phyloP scores from a whole-genome alignment of 2,888 invertebrate species.

The Melitaea athalia region DNA sequence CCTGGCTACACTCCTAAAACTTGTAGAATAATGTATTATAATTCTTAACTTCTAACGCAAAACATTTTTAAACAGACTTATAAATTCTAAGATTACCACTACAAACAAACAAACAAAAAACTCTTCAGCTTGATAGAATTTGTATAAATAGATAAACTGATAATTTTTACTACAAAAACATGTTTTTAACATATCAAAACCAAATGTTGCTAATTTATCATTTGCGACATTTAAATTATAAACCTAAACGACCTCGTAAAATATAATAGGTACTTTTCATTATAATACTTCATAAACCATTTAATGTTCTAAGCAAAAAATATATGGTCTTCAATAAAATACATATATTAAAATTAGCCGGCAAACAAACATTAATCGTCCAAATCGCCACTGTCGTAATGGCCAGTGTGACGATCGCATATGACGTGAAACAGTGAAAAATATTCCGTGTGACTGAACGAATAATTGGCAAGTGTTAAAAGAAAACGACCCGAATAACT shows the following conservation, averaged over 20 bases:
- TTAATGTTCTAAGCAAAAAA: neutral
- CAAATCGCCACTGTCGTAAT: conserved; percentile 28
- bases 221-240: neutral
- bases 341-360: conserved; percentile 13
- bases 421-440: conserved; percentile 41
- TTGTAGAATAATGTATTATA: too few relatives aligned
- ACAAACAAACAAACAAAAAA: too few relatives aligned
- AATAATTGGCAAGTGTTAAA: conserved; percentile 58
- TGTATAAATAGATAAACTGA: too few relatives aligned
- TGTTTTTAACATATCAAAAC: too few relatives aligned
- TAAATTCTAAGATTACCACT: too few relatives aligned
- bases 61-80: too few relatives aligned
- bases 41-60: too few relatives aligned
- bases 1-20: too few relatives aligned
- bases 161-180: too few relatives aligned
- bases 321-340: neutral
- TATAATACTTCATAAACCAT: neutral
- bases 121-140: too few relatives aligned
- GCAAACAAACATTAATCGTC: conserved; percentile 14
- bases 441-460: conserved; percentile 57
- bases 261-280: neutral
- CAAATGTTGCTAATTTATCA: neutral
- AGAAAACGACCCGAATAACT: conserved; percentile 63
- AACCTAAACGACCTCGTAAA: neutral
- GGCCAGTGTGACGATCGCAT: conserved; percentile 36